Conservation (phyloP, 2,888 invertebrate species). For the Oligia latruncula region DNA sequence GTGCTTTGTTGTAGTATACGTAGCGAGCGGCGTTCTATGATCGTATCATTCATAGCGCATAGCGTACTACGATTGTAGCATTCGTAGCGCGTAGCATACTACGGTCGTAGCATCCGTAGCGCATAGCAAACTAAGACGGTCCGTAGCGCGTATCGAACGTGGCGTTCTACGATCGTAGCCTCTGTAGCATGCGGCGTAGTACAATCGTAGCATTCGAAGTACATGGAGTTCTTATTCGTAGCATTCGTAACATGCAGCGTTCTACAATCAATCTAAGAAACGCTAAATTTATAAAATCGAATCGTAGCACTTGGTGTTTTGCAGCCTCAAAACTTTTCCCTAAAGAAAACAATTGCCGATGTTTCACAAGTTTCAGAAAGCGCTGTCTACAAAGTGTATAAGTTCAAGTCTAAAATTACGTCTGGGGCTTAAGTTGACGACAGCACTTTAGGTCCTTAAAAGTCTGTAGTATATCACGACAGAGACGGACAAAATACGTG, state of each 20-base stretch:
- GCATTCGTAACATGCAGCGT: not conserved
- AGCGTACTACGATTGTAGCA: not conserved
- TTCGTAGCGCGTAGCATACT: not conserved
- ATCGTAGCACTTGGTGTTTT: not conserved
- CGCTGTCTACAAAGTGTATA: constrained; percentile 24
- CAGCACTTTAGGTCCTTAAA: constrained; percentile 38
- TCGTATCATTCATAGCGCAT: not conserved
- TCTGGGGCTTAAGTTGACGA: constrained; percentile 1
- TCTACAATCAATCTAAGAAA: not conserved
- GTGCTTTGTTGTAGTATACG: not conserved
- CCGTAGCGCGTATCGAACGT: not conserved
- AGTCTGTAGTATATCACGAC: constrained; percentile 10
- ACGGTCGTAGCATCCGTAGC: not conserved
- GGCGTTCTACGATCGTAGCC: not conserved
- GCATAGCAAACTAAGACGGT: not conserved
- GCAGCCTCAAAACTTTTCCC: not conserved
- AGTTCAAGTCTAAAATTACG: constrained; percentile 31
- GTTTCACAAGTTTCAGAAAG: constrained; percentile 39
- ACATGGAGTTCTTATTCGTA: not conserved
- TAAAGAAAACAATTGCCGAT: constrained; percentile 23
- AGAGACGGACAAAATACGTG: constrained; percentile 13
- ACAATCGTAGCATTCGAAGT: not conserved
- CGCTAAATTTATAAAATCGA: too few relatives aligned
- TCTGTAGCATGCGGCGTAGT: not conserved
- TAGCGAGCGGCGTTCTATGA: not conserved